Evolutionary conservation across 2,888 invertebrate genomes (phyloP).

Genomic region (Congeria kusceri): DNA sequence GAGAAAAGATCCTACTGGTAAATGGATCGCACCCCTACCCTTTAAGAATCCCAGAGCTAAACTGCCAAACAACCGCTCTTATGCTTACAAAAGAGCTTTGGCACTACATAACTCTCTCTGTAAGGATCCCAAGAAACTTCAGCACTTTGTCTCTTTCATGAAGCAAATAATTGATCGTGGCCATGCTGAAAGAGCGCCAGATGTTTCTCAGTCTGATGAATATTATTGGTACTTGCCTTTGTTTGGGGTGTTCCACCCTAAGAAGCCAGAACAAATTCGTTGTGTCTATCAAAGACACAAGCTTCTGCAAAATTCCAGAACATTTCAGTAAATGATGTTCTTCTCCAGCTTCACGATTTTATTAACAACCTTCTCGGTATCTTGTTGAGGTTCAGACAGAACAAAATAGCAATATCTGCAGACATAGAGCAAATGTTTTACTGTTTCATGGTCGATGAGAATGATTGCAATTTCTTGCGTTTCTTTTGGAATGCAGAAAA

Average conservation of each 20-base stretch:
- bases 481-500: conserved; percentile 50
- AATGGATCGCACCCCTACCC: conserved; percentile 25
- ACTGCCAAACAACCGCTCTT: conserved; percentile 44
- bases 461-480: conserved; percentile 31
- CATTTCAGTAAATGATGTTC: conserved; percentile 35
- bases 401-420: conserved; percentile 26
- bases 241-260: conserved; percentile 22
- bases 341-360: conserved; percentile 31
- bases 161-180: conserved; percentile 30
- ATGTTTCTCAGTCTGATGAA: neutral
- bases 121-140: conserved; percentile 14
- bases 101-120: neutral
- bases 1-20: conserved; percentile 15
- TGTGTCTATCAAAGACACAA: conserved; percentile 31
- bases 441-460: conserved; percentile 29
- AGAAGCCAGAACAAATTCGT: conserved; percentile 33
- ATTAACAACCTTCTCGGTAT: conserved; percentile 19
- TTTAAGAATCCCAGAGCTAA: neutral
- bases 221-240: conserved; percentile 49
- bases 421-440: conserved; percentile 51
- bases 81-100: conserved; percentile 35
- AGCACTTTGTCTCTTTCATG: conserved; percentile 8
- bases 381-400: conserved; percentile 30
- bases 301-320: conserved; percentile 30
- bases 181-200: conserved; percentile 56